Percentiles rank a stretch among this genome's conserved stretches.
Evolutionary conservation across 2,113 vertebrate species (phyloP).

Genomic region (Thunnus maccoyii): DNA sequence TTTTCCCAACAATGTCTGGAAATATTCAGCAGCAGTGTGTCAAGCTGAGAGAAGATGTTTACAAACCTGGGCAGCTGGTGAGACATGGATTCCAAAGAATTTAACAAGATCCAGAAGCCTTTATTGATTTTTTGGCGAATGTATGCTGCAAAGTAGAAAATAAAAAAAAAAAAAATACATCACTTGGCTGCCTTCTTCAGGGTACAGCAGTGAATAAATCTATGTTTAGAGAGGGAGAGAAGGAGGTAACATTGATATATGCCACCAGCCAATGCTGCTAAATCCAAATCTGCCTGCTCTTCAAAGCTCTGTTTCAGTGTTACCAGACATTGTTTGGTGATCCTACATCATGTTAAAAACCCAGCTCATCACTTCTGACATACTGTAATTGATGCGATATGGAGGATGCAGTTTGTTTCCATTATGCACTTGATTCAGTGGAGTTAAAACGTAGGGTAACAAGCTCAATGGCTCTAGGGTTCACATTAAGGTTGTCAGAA

Average conservation of each 20-base stretch:
- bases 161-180: conserved; percentile 27
- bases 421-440: neutral
- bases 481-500: neutral
- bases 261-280: neutral
- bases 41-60: conserved; percentile 47
- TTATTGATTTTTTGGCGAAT: conserved; percentile 63
- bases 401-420: neutral
- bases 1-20: conserved; percentile 52
- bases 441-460: neutral
- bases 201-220: conserved; percentile 37
- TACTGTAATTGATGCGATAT: too few relatives aligned
- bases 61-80: conserved; percentile 53
- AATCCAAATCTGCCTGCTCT: conserved; percentile 4
- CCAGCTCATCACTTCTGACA: neutral
- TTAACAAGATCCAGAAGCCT: conserved; percentile 53
- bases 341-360: neutral
- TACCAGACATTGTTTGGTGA: neutral
- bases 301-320: neutral
- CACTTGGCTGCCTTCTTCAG: conserved; percentile 36
- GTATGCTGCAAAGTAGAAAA: conserved; percentile 55
- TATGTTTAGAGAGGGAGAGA: conserved; percentile 19
- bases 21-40: conserved; percentile 45
- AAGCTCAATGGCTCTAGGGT: neutral
- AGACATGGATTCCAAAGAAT: conserved; percentile 45
- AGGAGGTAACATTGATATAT: conserved; percentile 5